These are phyloP conservation scores for Nothura maculosa DNA, from an alignment of 2,797 vertebrate genomes.

Conservation along the genomic window DNA sequence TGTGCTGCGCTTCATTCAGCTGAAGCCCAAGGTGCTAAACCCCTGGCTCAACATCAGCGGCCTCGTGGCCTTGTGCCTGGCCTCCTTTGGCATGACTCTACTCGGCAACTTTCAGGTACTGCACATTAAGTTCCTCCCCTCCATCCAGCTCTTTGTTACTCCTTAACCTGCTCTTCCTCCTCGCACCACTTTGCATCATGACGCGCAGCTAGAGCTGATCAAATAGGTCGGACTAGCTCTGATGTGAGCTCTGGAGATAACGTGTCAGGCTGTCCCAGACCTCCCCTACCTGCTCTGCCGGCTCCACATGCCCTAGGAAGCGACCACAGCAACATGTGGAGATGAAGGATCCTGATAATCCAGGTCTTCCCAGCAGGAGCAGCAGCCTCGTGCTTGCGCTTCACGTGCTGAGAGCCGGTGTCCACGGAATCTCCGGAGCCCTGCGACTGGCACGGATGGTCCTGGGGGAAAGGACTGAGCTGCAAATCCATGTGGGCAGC, in stretches of 20 bases:
- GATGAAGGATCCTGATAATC: not conserved
- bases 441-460: not conserved
- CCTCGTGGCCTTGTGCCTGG: slow-evolving; percentile 82
- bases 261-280: accelerated
- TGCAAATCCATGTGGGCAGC: accelerated
- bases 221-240: not conserved
- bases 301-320: accelerated
- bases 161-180: not conserved
- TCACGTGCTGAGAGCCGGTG: not conserved
- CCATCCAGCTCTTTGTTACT: not conserved
- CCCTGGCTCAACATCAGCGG: slow-evolving; percentile 88
- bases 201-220: not conserved
- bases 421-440: not conserved
- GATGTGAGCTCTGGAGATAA: not conserved
- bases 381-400: not conserved
- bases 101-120: slow-evolving; percentile 95
- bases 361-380: accelerated
- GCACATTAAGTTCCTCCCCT: not conserved
- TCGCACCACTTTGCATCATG: accelerated
- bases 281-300: not conserved
- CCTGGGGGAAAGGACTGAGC: not conserved
- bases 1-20: slow-evolving; percentile 90
- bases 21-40: slow-evolving; percentile 85
- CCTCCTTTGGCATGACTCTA: slow-evolving; percentile 93
- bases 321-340: not conserved